phyloP scores from a whole-genome alignment of 2,113 vertebrate species.

The Dipodomys merriami region DNA sequence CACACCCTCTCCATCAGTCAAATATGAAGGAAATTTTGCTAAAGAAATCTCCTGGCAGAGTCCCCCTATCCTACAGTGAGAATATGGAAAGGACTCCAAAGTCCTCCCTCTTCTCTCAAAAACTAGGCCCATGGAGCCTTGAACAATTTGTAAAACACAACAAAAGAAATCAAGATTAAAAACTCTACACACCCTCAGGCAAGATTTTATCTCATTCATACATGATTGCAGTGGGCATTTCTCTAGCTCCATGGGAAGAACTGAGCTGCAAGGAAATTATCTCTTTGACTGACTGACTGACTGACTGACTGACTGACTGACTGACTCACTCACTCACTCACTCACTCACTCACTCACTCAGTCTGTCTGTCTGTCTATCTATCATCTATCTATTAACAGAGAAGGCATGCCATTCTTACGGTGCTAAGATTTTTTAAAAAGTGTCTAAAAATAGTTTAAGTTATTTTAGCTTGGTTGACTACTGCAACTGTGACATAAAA shows the following conservation, averaged over 20 bases:
- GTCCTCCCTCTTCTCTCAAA: slow-evolving; percentile 44
- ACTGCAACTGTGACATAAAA: neutral
- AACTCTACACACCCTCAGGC: slow-evolving; percentile 52
- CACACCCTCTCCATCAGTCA: neutral
- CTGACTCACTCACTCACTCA: too few relatives aligned
- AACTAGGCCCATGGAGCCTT: slow-evolving; percentile 16
- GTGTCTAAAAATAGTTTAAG: neutral
- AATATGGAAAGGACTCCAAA: slow-evolving; percentile 62
- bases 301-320: too few relatives aligned
- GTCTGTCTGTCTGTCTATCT: neutral
- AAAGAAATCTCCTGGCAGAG: slow-evolving; percentile 30
- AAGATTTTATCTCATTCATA: slow-evolving; percentile 64
- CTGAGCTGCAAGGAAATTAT: slow-evolving; percentile 9
- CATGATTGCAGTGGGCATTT: slow-evolving; percentile 49
- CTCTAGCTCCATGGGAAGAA: neutral
- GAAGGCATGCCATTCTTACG: slow-evolving; percentile 6
- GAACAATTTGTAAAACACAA: slow-evolving; percentile 77
- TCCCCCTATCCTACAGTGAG: neutral
- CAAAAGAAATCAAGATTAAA: slow-evolving; percentile 72
- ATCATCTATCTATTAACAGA: neutral
- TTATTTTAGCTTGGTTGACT: slow-evolving; percentile 27
- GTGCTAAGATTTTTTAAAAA: neutral
- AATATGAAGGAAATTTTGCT: slow-evolving; percentile 58
- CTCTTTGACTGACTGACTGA: neutral
- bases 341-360: too few relatives aligned